Evolutionary conservation across 2,888 invertebrate genomes (phyloP).

Genomic region (Heliconius aoede): DNA sequence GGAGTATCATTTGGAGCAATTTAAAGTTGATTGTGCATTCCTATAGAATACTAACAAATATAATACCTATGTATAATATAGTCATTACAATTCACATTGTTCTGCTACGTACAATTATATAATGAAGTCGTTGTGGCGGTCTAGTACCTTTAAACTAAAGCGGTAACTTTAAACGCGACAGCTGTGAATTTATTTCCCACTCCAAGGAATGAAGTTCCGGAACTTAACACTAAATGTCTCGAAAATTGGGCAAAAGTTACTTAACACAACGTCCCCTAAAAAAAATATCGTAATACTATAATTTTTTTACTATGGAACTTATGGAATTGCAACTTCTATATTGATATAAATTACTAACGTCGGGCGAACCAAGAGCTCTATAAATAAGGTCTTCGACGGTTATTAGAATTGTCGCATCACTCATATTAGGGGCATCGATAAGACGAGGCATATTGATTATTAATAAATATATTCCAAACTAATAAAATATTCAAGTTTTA

Average conservation of each 20-base stretch:
- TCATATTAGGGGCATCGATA: conserved; percentile 61
- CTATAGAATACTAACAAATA: conserved; percentile 51
- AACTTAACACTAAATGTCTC: neutral
- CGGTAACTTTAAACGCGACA: no score
- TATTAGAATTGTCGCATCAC: conserved; percentile 61
- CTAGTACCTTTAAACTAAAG: no score
- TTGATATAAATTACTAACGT: conserved; percentile 47
- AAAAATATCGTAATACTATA: neutral
- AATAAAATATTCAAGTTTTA: neutral
- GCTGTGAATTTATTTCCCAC: no score
- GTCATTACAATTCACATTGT: neutral
- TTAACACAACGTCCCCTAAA: neutral
- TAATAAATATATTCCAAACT: neutral
- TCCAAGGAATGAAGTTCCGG: no score
- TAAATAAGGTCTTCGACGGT: conserved; percentile 70
- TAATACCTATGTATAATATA: neutral
- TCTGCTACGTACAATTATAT: neutral
- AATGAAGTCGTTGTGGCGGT: no score
- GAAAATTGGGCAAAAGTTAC: neutral
- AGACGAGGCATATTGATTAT: conserved; percentile 32
- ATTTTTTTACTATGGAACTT: no score
- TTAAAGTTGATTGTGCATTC: conserved; percentile 66
- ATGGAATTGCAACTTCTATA: no score
- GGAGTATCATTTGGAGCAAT: conserved; percentile 64
- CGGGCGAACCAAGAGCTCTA: conserved; percentile 60